These are phyloP conservation scores for Clepsis dumicolana DNA, from an alignment of 2,888 invertebrate species.

Conservation along the genomic window DNA sequence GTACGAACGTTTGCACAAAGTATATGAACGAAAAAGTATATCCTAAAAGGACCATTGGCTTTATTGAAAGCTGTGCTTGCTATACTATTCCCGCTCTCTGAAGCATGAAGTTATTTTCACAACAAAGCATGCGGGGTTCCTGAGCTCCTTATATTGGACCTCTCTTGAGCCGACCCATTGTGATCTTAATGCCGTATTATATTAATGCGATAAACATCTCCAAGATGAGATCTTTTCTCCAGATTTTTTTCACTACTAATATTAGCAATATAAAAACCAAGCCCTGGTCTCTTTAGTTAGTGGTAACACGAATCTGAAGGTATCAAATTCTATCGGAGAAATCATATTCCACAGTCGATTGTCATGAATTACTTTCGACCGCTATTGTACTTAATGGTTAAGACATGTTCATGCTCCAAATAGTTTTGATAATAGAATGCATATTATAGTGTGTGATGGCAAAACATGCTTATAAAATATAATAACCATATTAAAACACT, in stretches of 20 bases:
- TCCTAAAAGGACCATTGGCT: slow-evolving; percentile 76
- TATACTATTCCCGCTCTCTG: slow-evolving; percentile 75
- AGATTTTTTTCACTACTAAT: slow-evolving; percentile 71
- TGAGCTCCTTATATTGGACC: slow-evolving; percentile 84
- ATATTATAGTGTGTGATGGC: slow-evolving; percentile 54
- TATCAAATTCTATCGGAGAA: slow-evolving; percentile 72
- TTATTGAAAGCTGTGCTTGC: slow-evolving; percentile 78
- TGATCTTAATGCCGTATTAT: slow-evolving; percentile 85
- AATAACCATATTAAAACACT: slow-evolving; percentile 70
- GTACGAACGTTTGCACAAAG: slow-evolving; percentile 66
- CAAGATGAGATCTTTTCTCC: slow-evolving; percentile 69
- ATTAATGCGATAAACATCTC: slow-evolving; percentile 86
- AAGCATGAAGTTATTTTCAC: slow-evolving; percentile 84
- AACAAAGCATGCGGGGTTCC: slow-evolving; percentile 80
- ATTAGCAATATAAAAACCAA: slow-evolving; percentile 65
- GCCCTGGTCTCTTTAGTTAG: slow-evolving; percentile 74
- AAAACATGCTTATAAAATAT: slow-evolving; percentile 63
- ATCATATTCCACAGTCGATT: slow-evolving; percentile 54
- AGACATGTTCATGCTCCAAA: slow-evolving; percentile 42
- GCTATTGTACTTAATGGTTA: slow-evolving; percentile 32
- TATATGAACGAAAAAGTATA: slow-evolving; percentile 72
- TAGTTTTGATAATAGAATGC: slow-evolving; percentile 37
- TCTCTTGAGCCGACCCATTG: slow-evolving; percentile 83
- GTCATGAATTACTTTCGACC: slow-evolving; percentile 30
- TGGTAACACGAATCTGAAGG: slow-evolving; percentile 66